Conservation (phyloP, 2,888 invertebrate genomes). For the Leistus spinibarbis region DNA sequence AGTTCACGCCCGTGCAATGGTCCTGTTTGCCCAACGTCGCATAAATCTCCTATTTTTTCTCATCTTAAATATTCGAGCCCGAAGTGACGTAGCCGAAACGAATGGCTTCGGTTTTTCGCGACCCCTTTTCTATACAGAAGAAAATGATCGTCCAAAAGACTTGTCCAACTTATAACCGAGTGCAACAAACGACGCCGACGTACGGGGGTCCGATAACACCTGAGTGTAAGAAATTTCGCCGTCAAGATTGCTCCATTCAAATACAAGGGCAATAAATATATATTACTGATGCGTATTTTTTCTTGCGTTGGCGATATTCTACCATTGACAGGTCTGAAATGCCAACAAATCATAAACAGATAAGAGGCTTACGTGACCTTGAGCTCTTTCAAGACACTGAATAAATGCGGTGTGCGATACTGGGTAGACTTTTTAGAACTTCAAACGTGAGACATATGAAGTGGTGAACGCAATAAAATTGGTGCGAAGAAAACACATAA, state of each 20-base stretch:
- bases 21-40: background rate
- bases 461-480: conserved; percentile 20
- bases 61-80: conserved; percentile 32
- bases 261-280: background rate
- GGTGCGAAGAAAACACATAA: conserved; percentile 33
- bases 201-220: background rate
- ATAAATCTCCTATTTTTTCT: conserved; percentile 11
- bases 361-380: conserved; percentile 45
- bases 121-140: conserved; percentile 25
- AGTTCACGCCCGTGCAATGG: too few relatives aligned
- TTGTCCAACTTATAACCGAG: conserved; percentile 13
- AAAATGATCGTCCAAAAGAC: conserved; percentile 22
- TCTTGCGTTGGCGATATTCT: conserved; percentile 34
- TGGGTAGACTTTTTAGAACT: conserved; percentile 16
- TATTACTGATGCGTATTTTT: background rate
- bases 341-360: conserved; percentile 51
- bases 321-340: conserved; percentile 42
- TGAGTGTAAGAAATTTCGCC: background rate
- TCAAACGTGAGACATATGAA: conserved; percentile 18
- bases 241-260: background rate
- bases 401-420: background rate
- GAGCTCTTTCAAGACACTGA: conserved; percentile 42
- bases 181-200: conserved; percentile 20
- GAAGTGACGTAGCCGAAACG: conserved; percentile 34
- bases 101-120: conserved; percentile 33